phyloP scores from a whole-genome alignment of 2,797 vertebrate genomes.

The Synanceia verrucosa region DNA sequence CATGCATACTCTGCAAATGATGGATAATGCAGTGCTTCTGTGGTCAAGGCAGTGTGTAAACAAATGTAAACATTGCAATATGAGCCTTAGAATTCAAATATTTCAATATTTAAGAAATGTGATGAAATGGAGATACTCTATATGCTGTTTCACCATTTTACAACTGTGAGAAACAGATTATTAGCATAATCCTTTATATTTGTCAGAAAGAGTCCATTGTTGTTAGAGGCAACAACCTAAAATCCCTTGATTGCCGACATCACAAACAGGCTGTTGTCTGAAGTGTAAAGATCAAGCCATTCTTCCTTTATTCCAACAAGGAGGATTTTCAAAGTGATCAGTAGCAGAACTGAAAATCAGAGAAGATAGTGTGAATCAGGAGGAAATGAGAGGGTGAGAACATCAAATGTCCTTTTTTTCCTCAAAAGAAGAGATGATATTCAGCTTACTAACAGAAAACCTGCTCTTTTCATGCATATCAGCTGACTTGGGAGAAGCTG shows the following conservation, averaged over 20 bases:
- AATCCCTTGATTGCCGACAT: neutral
- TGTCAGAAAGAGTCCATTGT: neutral
- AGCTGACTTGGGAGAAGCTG: slow-evolving; percentile 17
- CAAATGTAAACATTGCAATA: slow-evolving; percentile 46
- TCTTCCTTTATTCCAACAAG: neutral
- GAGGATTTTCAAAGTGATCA: slow-evolving; percentile 1
- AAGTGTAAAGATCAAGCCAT: neutral
- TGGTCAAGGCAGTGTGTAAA: slow-evolving; percentile 49
- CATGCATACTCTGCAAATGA: slow-evolving; percentile 37
- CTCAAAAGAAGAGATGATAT: neutral
- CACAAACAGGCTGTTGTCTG: neutral
- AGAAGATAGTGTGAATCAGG: neutral
- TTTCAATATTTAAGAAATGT: slow-evolving; percentile 2
- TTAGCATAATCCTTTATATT: neutral
- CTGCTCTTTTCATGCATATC: slow-evolving; percentile 8
- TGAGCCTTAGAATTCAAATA: slow-evolving; percentile 16
- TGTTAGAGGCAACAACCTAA: neutral
- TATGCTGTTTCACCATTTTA: neutral
- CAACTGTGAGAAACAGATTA: neutral
- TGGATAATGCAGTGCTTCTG: slow-evolving; percentile 36
- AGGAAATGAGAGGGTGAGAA: slow-evolving; percentile 3
- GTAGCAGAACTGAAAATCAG: slow-evolving; percentile 25
- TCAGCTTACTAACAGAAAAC: neutral
- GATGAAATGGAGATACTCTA: neutral
- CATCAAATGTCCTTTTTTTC: neutral